Evolutionary conservation across 2,797 vertebrate genomes (phyloP), one percentile per base, ranked within the genome.

Genomic region (Aythya fuligula): DNA sequence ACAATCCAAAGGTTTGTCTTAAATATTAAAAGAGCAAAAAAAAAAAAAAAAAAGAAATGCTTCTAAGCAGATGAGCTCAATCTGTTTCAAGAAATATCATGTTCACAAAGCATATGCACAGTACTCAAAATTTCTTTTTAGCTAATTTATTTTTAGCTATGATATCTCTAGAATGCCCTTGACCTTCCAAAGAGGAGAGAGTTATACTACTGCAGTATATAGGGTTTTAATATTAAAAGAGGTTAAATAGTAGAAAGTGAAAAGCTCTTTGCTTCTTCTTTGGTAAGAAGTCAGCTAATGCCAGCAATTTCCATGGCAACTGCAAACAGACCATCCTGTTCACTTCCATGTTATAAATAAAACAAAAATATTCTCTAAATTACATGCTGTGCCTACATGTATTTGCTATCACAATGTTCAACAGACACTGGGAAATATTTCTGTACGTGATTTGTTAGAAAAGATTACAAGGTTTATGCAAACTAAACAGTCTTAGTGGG

Each of bases 301-400:
- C 92, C 83, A 95, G 84, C 73, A 89, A 97, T 97, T 94, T 95
- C 96, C 95, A 97, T 97, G 94, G 96, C 90, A 96, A 97, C 96
- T 78, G 85, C 95, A 97, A 97, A 97, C 96, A 97, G 90, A 94
- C 73, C 24, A 4, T 96, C 95, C 93, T 89, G 88, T 86, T 94
- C 88, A 89, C 82, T 95, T 92, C 89, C 67, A 74, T 79, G 87
- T 94, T 94, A 94, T 95, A 97, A 97, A 97, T 96, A 97, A 97
- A 97, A 95, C 93, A 96, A 94, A 94, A 95, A 93, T 96, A 96
- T 92, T 95, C 93, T 79, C 90, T 53, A 95, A 95, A 97, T 96
- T 93, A 88, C 90, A 80, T 45, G 71, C 89, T 86, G 82, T 95
- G 89, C 58, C 85, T 95, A 79, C 87, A 38, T 95, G 83, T 95